A percentile compares a stretch with the other conserved stretches of the same genome.
These are phyloP conservation scores for Trissolcus basalis DNA, from an alignment of 1,140 invertebrate species.

Conservation along the genomic window DNA sequence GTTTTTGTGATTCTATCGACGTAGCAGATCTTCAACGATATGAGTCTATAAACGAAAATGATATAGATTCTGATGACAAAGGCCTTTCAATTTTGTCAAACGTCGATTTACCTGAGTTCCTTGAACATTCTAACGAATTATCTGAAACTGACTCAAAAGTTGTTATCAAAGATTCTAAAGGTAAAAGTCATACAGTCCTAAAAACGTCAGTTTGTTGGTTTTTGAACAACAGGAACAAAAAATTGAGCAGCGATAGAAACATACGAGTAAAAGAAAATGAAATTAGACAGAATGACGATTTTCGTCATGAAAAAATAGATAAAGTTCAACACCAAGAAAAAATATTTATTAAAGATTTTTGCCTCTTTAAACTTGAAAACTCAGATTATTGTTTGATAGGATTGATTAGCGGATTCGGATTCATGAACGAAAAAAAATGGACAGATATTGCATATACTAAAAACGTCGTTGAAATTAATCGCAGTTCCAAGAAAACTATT, in stretches of 20 bases:
- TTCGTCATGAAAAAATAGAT: not conserved
- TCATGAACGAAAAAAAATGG: conserved; percentile 3
- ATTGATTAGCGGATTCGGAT: conserved; percentile 1
- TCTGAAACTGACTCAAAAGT: conserved; percentile 19
- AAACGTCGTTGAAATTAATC: not conserved
- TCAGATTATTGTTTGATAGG: conserved; percentile 1
- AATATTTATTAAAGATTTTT: conserved; percentile 1
- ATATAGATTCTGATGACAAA: conserved; percentile 15
- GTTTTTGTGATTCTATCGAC: conserved; percentile 19
- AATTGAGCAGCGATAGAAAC: conserved; percentile 10
- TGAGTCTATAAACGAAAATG: conserved; percentile 1
- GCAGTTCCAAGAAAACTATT: not conserved
- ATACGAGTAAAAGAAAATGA: conserved; percentile 16
- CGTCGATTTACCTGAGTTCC: conserved; percentile 15
- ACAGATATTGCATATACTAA: conserved; percentile 2
- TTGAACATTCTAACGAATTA: conserved; percentile 13
- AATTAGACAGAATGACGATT: no score
- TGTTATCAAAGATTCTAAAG: conserved; percentile 38
- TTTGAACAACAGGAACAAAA: conserved; percentile 17
- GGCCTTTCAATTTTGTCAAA: conserved; percentile 14
- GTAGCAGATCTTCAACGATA: conserved; percentile 8
- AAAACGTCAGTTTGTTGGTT: conserved; percentile 52
- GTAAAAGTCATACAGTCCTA: conserved; percentile 34
- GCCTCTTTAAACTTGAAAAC: not conserved
- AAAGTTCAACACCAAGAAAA: not conserved